Evolutionary conservation across 2,113 vertebrate genomes (phyloP).

Genomic region (Carlito syrichta): DNA sequence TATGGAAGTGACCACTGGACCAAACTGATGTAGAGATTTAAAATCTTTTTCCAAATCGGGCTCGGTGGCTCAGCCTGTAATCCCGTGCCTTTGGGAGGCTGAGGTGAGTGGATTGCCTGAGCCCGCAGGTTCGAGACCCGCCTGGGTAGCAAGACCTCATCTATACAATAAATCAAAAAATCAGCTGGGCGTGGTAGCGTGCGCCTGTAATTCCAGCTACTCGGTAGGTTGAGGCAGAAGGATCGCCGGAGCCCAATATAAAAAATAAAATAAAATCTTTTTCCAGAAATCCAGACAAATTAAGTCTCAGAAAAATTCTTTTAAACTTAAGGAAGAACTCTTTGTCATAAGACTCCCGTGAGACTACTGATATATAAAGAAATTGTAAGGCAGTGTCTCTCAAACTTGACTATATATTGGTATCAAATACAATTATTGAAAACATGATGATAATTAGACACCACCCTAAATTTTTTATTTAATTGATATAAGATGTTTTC

Average conservation of each 20-base stretch:
- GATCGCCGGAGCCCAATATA: too few relatives aligned
- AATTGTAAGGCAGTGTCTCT: background rate
- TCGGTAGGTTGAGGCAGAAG: too few relatives aligned
- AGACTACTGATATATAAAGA: background rate
- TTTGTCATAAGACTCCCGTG: background rate
- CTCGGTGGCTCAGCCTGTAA: too few relatives aligned
- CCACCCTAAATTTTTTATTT: background rate
- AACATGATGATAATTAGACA: background rate
- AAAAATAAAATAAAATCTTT: too few relatives aligned
- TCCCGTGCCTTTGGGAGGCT: too few relatives aligned
- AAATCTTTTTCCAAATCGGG: too few relatives aligned
- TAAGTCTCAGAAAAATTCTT: background rate
- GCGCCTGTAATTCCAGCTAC: too few relatives aligned
- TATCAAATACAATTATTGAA: background rate
- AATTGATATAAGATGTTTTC: background rate
- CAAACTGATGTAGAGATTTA: background rate
- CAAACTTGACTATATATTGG: background rate
- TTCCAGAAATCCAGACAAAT: background rate
- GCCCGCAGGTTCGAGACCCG: too few relatives aligned
- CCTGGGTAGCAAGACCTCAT: too few relatives aligned
- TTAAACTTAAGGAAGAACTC: background rate
- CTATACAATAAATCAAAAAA: too few relatives aligned
- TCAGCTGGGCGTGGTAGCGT: too few relatives aligned
- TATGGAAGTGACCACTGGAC: background rate
- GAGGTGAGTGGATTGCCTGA: too few relatives aligned